Evolutionary conservation across 2,113 vertebrate species (phyloP), one percentile per base, ranked within the genome.

Genomic region (Aramus guarauna): DNA sequence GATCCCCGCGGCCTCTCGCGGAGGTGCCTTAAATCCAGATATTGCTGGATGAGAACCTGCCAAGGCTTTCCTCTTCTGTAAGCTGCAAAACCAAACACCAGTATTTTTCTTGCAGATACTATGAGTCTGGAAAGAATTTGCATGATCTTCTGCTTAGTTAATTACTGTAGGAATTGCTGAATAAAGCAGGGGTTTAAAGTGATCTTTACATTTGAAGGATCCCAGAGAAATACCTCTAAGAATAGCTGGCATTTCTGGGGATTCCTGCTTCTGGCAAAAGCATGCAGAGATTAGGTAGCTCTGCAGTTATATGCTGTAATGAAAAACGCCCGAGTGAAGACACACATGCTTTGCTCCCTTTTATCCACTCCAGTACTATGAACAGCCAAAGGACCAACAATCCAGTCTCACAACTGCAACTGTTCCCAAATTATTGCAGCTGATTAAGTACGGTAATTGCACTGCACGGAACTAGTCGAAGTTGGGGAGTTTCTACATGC

Each of bases 401-500:
- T 9, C 11, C 73, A 37, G 59, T 11, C 32, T 72, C 3, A 17
- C 0, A 0, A 56, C 19, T 4, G 1, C 2, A 9, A 21, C 30
- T 18, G 15, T 6, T 85, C 47, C 48, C 59, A n/a, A 47, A 80
- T 73, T 63, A 48, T 4, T 7, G 9, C 76, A 20, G 19, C 15
- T 67, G n/a, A 9, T 52, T n/a, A n/a, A 34, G 11, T 7, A 19
- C 14, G 11, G 0, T 5, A 62, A 78, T 1, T 19, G 5, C 23
- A n/a, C 34, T 45, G 27, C 37, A n/a, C 0, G 2, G 9, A 59
- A 41, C 3, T 0, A n/a, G 43, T 19, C 30, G 9, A 39, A 32
- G 8, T 0, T 15, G 18, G 9, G 56, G 13, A 6, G 0, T 39
- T 77, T 56, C 55, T 19, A 10, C 3, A 2, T 5, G 26, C 39